Evolutionary conservation across 2,888 invertebrate genomes (phyloP), one percentile per base, ranked within the genome.

Genomic region (Scelioninae gen. 1): DNA sequence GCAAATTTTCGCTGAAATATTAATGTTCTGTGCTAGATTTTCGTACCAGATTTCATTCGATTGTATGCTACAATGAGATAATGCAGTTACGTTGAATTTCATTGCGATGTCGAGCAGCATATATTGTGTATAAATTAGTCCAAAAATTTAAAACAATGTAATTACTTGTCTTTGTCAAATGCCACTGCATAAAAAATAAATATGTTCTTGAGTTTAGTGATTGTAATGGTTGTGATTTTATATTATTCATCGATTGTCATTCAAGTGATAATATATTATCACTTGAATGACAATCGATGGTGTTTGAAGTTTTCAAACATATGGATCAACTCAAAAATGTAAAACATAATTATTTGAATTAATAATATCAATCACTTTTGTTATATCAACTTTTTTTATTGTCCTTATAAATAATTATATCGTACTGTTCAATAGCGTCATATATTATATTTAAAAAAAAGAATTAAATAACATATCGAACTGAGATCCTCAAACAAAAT

Each of bases 1-100:
- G 23, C 34, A 47, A 56, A 58, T n/a, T 69, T 58, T 51, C 49
- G 51, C 9, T 23, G n/a, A 56, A 68, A 68, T 56, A 47, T 45
- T 68, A 47, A 47, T 56, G 29, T 34, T 10, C 23, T 13, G 23
- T 15, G 6, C 38, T 34, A 34, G 9, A 53, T n/a, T 68, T 45
- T 32, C 32, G 38, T 15, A 15, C 16, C 31, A 58, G 9, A 53
- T 68, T 45, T 32, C 32, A 56, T 31, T 31, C 34, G 34, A 47
- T 47, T 49, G 32, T 16, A 34, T 5, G 10, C 40, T 45, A 45
- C 31, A 6, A 63, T 7, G 60, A 16, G 7, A 32, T 55, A 56
- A 68, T 45, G 43, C 32, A 45, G 55, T 68, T 68, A 32, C 32
- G 15, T 32, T 43, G 6, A 56, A 68, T 56, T 32, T 7, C 45